A percentile compares a stretch with the other conserved stretches of the same genome.
These are phyloP conservation scores for Melieria picta DNA, from an alignment of 2,888 invertebrate genomes.

Conservation along the genomic window DNA sequence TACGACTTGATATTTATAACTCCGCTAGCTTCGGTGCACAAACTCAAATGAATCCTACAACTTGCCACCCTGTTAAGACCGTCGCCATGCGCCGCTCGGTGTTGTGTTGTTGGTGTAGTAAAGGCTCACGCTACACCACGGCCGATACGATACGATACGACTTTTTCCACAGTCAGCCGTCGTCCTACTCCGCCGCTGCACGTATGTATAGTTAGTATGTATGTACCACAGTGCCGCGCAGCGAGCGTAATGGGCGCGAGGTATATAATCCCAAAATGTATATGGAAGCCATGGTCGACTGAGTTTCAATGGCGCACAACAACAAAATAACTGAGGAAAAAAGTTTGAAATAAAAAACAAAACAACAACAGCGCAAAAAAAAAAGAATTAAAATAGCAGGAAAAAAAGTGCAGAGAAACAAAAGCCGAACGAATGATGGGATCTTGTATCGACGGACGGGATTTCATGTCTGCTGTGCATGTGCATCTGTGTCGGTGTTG, in stretches of 20 bases:
- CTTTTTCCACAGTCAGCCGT: no score
- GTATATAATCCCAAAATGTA: constrained; percentile 38
- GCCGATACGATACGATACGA: no score
- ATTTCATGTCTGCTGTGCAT: constrained; percentile 22
- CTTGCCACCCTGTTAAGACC: no score
- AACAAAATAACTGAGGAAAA: constrained; percentile 22
- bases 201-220: constrained; percentile 27
- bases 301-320: constrained; percentile 47
- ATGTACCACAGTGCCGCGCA: not conserved
- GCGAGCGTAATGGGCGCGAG: not conserved
- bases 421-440: constrained; percentile 39
- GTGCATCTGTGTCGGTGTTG: constrained; percentile 5
- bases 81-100: no score
- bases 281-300: constrained; percentile 44
- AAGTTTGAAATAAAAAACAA: not conserved
- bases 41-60: no score
- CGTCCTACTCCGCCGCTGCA: not conserved
- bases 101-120: no score
- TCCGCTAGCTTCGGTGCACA: no score
- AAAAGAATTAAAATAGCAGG: constrained; percentile 29
- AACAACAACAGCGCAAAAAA: constrained; percentile 28
- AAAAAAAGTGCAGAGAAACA: constrained; percentile 34
- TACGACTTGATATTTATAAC: no score
- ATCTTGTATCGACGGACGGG: constrained; percentile 26
- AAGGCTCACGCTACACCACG: no score